phyloP scores from a whole-genome alignment of 2,888 invertebrate genomes.

The Dryobota labecula region DNA sequence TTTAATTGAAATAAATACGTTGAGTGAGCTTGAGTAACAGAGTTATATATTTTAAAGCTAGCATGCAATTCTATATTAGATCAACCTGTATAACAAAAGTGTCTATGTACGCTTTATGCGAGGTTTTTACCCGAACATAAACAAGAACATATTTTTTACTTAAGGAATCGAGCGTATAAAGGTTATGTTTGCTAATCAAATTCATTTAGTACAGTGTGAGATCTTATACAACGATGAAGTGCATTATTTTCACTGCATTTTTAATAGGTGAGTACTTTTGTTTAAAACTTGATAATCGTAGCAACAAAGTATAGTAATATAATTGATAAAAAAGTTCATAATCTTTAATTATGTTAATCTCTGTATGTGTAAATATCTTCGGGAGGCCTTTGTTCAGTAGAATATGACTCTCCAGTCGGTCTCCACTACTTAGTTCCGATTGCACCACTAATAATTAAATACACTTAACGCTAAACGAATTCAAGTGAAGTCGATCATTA shows the following conservation, averaged over 20 bases:
- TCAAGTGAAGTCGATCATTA: no score
- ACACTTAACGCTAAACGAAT: background rate
- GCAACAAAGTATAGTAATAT: background rate
- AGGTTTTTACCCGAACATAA: conserved; percentile 47
- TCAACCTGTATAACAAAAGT: conserved; percentile 46
- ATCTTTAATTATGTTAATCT: no score
- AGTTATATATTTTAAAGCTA: background rate
- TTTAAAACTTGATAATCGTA: background rate
- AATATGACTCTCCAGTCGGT: background rate
- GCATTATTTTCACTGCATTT: conserved; percentile 11
- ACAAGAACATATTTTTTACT: conserved; percentile 8
- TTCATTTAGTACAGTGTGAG: conserved; percentile 25
- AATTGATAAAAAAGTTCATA: background rate
- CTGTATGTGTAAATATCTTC: background rate
- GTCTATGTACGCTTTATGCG: conserved; percentile 11
- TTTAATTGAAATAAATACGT: background rate
- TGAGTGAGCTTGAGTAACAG: background rate
- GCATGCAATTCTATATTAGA: background rate
- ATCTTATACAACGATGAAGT: conserved; percentile 40
- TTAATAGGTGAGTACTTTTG: conserved; percentile 39
- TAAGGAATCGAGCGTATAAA: conserved; percentile 43
- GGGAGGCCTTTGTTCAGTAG: background rate
- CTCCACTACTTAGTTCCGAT: background rate
- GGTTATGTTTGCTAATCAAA: conserved; percentile 1
- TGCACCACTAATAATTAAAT: background rate